A percentile compares a stretch with the other conserved stretches of the same genome.
Conservation (phyloP, 2,888 invertebrate species). For the Notocelia uddmanniana region DNA sequence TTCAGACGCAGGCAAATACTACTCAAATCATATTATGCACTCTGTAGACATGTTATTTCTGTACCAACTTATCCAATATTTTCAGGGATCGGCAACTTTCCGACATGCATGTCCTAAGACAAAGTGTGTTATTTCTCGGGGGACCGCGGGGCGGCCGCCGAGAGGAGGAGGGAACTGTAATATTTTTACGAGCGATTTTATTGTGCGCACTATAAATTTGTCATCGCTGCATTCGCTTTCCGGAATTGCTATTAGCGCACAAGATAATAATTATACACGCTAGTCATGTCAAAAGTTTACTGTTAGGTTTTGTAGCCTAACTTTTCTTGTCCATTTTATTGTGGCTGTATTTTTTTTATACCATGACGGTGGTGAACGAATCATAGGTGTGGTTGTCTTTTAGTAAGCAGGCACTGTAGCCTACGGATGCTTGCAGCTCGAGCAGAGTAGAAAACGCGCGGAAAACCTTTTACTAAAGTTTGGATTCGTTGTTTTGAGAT, state of each 20-base stretch:
- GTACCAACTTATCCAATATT: constrained; percentile 27
- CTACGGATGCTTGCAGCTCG: too few species aligned
- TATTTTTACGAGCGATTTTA: constrained; percentile 83
- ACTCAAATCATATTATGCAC: neutral
- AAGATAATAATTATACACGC: constrained; percentile 18
- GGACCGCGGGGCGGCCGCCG: constrained; percentile 58
- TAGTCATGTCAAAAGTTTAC: neutral
- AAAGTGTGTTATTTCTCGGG: constrained; percentile 84
- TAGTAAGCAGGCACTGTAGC: too few species aligned
- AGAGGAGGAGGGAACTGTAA: constrained; percentile 62
- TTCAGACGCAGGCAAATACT: neutral
- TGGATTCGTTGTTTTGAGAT: too few species aligned
- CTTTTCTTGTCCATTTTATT: too few species aligned
- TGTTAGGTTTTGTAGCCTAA: too few species aligned
- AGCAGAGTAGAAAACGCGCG: too few species aligned
- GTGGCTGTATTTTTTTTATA: too few species aligned
- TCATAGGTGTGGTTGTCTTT: too few species aligned
- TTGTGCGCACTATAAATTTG: constrained; percentile 80
- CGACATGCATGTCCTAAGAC: constrained; percentile 63
- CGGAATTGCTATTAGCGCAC: constrained; percentile 34
- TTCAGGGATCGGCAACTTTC: constrained; percentile 41
- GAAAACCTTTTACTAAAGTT: too few species aligned
- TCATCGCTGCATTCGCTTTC: constrained; percentile 61
- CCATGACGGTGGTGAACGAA: too few species aligned
- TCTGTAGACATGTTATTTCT: constrained; percentile 1